phyloP scores from a whole-genome alignment of 2,888 invertebrate genomes.

The Apodemia duryi region DNA sequence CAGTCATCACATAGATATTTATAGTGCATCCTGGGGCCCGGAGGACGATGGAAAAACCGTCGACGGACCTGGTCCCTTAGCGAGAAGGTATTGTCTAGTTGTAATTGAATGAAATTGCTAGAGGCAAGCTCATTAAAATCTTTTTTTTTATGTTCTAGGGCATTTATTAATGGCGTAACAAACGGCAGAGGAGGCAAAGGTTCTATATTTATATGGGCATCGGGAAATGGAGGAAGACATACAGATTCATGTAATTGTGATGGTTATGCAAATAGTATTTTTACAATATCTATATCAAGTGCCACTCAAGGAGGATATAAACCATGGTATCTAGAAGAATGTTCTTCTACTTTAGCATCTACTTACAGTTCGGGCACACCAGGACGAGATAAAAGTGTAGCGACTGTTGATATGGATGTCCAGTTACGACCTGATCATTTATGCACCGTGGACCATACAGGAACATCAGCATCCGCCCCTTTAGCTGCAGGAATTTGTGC shows the following conservation, averaged over 20 bases:
- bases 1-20: slow-evolving; percentile 96
- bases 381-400: slow-evolving; percentile 93
- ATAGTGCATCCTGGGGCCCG: slow-evolving; percentile 98
- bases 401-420: slow-evolving; percentile 95
- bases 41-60: slow-evolving; percentile 98
- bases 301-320: slow-evolving; percentile 97
- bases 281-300: slow-evolving; percentile 98
- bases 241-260: slow-evolving; percentile 99
- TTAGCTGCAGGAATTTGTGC: slow-evolving; percentile 97
- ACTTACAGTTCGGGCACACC: slow-evolving; percentile 98
- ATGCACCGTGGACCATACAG: slow-evolving; percentile 94
- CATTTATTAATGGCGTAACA: slow-evolving; percentile 95
- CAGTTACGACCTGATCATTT: slow-evolving; percentile 91
- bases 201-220: slow-evolving; percentile 98
- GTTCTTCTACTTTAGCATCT: slow-evolving; percentile 98
- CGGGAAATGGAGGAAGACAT: slow-evolving; percentile 97
- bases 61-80: slow-evolving; percentile 96
- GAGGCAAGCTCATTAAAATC: slow-evolving; percentile 60
- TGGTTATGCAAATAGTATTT: slow-evolving; percentile 99
- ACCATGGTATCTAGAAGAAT: slow-evolving; percentile 99
- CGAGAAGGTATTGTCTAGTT: slow-evolving; percentile 78
- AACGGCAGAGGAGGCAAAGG: slow-evolving; percentile 95
- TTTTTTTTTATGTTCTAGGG: slow-evolving; percentile 76
- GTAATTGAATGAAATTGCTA: slow-evolving; percentile 42
- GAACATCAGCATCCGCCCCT: slow-evolving; percentile 96